phyloP scores from a whole-genome alignment of 2,113 vertebrate species.

The Eulemur macaco region DNA sequence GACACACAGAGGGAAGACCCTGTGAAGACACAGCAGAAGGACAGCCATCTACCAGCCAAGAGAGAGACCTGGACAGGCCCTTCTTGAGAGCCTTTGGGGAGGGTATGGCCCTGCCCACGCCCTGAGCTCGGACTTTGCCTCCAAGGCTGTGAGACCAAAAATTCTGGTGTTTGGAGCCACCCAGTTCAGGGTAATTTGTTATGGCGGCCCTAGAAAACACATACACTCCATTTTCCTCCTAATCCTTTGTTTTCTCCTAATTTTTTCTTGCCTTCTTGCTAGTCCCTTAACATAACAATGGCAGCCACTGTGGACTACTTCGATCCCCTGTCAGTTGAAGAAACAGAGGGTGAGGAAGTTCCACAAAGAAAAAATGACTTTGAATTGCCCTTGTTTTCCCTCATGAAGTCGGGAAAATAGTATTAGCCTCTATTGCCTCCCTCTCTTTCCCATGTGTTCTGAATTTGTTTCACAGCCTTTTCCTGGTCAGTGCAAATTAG shows the following conservation, averaged over 20 bases:
- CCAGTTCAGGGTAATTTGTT: not conserved
- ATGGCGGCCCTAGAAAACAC: rapidly evolving
- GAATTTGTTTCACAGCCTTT: conserved; percentile 24
- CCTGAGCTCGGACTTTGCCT: not conserved
- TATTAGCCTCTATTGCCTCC: not conserved
- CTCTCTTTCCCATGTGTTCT: not conserved
- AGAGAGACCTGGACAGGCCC: not conserved
- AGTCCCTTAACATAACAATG: not conserved
- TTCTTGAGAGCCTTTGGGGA: not conserved
- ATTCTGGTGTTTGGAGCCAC: not conserved
- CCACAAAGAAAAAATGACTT: not conserved
- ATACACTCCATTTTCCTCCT: not conserved
- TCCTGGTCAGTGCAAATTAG: conserved; percentile 57
- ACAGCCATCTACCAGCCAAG: rapidly evolving
- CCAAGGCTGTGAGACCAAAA: not conserved
- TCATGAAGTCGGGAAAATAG: not conserved
- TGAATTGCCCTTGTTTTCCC: not conserved
- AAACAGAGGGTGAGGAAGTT: not conserved
- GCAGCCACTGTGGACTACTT: too few relatives aligned
- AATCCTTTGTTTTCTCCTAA: not conserved
- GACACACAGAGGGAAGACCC: not conserved
- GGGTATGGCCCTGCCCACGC: not conserved
- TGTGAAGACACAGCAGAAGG: not conserved
- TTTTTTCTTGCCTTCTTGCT: not conserved
- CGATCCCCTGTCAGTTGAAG: not conserved